These are phyloP conservation scores for Melanaphis sacchari DNA, from an alignment of 1,140 invertebrate genomes.

Conservation along the genomic window DNA sequence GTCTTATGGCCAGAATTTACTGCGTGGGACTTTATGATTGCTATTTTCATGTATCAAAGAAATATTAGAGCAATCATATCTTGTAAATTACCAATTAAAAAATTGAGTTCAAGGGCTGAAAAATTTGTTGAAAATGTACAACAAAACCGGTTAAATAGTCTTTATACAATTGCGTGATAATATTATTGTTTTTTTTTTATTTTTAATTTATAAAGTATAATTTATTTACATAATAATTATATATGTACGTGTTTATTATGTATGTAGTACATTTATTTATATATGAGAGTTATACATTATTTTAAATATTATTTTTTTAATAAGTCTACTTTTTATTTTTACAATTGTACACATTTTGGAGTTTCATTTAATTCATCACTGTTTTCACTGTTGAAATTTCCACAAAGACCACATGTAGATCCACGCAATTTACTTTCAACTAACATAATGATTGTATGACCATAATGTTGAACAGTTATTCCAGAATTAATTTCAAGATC, in stretches of 20 bases:
- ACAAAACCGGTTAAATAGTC: slow-evolving; percentile 52
- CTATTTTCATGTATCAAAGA: slow-evolving; percentile 85
- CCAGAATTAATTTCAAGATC: slow-evolving; percentile 61
- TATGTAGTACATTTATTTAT: slow-evolving; percentile 10
- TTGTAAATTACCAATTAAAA: not conserved
- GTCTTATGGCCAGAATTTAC: slow-evolving; percentile 94
- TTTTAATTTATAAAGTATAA: slow-evolving; percentile 40
- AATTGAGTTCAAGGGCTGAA: slow-evolving; percentile 31
- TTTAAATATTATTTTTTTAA: slow-evolving; percentile 44
- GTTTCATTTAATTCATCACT: slow-evolving; percentile 59
- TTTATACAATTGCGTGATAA: slow-evolving; percentile 43
- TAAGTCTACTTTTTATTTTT: slow-evolving; percentile 18
- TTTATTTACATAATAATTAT: slow-evolving; percentile 55
- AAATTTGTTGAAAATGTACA: slow-evolving; percentile 58
- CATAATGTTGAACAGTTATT: slow-evolving; percentile 61
- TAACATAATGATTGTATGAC: slow-evolving; percentile 61
- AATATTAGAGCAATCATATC: slow-evolving; percentile 14
- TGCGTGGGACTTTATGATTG: slow-evolving; percentile 86
- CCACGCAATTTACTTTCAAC: slow-evolving; percentile 61
- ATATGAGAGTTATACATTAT: slow-evolving; percentile 34
- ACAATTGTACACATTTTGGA: slow-evolving; percentile 47
- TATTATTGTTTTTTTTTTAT: slow-evolving; percentile 39
- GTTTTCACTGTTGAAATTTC: slow-evolving; percentile 62
- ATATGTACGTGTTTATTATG: slow-evolving; percentile 27
- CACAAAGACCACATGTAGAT: slow-evolving; percentile 62